phyloP scores from a whole-genome alignment of 2,888 invertebrate genomes.

The Aromia moschata region DNA sequence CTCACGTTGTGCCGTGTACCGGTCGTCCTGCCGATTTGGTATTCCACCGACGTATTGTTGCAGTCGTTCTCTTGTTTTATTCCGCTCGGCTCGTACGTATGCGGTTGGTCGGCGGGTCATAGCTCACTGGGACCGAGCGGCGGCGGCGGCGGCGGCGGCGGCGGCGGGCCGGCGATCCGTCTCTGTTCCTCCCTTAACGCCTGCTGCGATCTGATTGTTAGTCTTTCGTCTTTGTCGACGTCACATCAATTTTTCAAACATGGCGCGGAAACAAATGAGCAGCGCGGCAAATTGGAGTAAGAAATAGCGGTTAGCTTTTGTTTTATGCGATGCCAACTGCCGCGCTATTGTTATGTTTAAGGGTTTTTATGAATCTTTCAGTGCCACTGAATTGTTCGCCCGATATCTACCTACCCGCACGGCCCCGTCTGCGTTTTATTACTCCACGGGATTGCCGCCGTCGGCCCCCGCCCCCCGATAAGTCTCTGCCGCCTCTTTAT shows the following conservation, averaged over 20 bases:
- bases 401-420: too few relatives aligned
- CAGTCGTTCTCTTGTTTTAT: conserved; percentile 61
- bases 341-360: conserved; percentile 61
- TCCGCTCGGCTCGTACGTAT: conserved; percentile 52
- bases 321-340: conserved; percentile 64
- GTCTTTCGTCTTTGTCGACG: conserved; percentile 63
- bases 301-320: conserved; percentile 65
- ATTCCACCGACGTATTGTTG: conserved; percentile 60
- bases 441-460: conserved; percentile 54
- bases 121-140: conserved; percentile 51
- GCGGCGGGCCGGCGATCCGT: conserved; percentile 49
- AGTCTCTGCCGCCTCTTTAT: conserved; percentile 45
- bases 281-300: conserved; percentile 64
- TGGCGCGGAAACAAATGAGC: conserved; percentile 64
- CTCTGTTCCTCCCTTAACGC: conserved; percentile 55
- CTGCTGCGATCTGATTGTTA: conserved; percentile 59
- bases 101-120: conserved; percentile 61
- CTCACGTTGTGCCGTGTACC: conserved; percentile 2
- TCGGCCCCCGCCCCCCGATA: conserved; percentile 48
- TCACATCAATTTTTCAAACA: conserved; percentile 65
- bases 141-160: too few relatives aligned
- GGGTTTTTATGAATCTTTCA: conserved; percentile 59
- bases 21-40: conserved; percentile 53
- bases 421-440: conserved; percentile 58
- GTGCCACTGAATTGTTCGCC: conserved; percentile 55